phyloP scores from a whole-genome alignment of 1,140 invertebrate species.

The Probaryconus sp. region DNA sequence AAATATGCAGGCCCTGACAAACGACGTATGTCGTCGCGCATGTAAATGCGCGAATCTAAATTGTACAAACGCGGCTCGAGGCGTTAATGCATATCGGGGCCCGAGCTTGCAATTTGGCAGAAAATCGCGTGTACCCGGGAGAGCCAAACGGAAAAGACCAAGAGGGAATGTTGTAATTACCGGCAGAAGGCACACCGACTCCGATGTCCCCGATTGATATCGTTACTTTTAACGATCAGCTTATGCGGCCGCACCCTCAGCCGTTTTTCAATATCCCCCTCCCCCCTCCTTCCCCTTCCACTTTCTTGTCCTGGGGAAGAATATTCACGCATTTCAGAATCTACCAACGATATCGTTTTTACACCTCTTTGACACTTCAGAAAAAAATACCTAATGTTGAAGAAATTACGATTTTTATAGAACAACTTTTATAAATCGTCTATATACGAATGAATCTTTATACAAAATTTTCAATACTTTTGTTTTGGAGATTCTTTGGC shows the following conservation, averaged over 20 bases:
- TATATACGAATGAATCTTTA: too few species aligned
- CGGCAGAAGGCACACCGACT: slow-evolving; percentile 65
- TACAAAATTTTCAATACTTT: too few species aligned
- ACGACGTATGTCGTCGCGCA: slow-evolving; percentile 56
- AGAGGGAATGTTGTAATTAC: slow-evolving; percentile 72
- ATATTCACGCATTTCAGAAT: slow-evolving; percentile 42
- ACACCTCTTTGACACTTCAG: slow-evolving; percentile 50
- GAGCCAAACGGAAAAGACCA: slow-evolving; percentile 36
- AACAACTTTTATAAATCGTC: too few species aligned
- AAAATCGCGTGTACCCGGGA: slow-evolving; percentile 70
- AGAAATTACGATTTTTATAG: too few species aligned
- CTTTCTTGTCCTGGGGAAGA: too few species aligned
- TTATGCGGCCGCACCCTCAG: slow-evolving; percentile 57
- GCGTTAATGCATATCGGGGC: slow-evolving; percentile 58
- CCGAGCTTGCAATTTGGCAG: slow-evolving; percentile 64
- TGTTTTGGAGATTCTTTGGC: too few species aligned
- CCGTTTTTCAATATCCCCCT: slow-evolving; percentile 42
- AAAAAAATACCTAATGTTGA: too few species aligned
- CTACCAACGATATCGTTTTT: slow-evolving; percentile 41
- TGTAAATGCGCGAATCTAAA: slow-evolving; percentile 55
- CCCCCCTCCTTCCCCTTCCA: too few species aligned
- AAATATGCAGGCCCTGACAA: slow-evolving; percentile 50
- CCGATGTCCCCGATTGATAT: slow-evolving; percentile 72
- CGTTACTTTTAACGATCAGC: slow-evolving; percentile 67
- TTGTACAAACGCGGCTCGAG: slow-evolving; percentile 41